phyloP scores from a whole-genome alignment of 2,797 vertebrate species.

The Acipenser oxyrinchus region DNA sequence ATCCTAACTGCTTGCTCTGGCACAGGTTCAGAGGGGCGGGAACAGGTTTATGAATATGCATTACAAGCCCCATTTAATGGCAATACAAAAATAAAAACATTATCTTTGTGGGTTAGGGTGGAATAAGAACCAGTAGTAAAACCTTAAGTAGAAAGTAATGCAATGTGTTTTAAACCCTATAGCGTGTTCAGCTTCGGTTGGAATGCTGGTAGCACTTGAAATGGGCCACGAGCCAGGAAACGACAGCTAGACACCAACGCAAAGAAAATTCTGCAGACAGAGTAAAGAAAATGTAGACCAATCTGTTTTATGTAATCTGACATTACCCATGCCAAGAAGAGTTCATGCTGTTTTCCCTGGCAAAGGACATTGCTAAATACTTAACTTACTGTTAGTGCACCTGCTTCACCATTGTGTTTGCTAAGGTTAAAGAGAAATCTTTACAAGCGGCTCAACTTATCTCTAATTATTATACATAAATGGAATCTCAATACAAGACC shows the following conservation, averaged over 20 bases:
- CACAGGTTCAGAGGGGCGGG: no score
- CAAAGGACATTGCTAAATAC: conserved; percentile 1
- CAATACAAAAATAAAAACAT: no score
- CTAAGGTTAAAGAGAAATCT: not conserved
- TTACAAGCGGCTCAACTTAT: no score
- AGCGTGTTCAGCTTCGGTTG: not conserved
- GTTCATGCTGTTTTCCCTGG: not conserved
- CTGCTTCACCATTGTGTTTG: not conserved
- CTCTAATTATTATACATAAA: no score
- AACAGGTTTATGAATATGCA: no score
- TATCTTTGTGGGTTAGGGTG: no score
- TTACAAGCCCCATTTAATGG: no score
- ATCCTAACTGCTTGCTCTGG: no score
- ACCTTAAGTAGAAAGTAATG: no score
- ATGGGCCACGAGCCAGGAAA: conserved; percentile 6
- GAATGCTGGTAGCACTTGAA: not conserved
- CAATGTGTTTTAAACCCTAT: no score
- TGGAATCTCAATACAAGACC: no score
- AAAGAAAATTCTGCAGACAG: conserved; percentile 9
- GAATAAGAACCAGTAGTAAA: no score
- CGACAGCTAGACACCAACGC: conserved; percentile 4
- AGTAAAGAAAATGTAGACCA: conserved; percentile 4
- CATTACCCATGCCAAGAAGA: not conserved
- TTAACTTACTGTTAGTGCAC: not conserved
- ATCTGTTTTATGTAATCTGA: conserved; percentile 7